Evolutionary conservation across 2,113 vertebrate species (phyloP).

Genomic region (Hucho hucho): DNA sequence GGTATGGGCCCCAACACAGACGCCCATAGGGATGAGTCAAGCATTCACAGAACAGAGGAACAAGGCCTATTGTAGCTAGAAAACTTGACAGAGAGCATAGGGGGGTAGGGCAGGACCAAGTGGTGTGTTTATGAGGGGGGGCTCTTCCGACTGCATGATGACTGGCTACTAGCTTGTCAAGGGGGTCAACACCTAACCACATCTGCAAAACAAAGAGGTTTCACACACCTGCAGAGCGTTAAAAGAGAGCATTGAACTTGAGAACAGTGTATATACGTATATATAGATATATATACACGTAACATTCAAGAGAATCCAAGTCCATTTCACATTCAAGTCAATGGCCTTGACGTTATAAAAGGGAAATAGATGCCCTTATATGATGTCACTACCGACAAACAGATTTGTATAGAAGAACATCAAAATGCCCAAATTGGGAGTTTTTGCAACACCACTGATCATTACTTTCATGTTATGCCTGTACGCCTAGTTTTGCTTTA

Average conservation of each 20-base stretch:
- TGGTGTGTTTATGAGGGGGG: conserved; percentile 43
- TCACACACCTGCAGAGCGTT: neutral
- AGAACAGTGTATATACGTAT: neutral
- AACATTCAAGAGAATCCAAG: neutral
- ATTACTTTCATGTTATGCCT: no score
- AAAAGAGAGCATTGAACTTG: neutral
- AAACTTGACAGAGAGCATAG: conserved; percentile 60
- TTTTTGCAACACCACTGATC: no score
- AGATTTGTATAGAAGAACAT: no score
- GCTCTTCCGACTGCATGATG: conserved; percentile 1
- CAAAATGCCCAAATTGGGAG: no score
- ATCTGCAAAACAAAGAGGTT: conserved; percentile 5
- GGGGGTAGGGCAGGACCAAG: conserved; percentile 72
- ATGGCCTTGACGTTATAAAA: neutral
- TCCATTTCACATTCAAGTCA: neutral
- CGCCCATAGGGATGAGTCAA: conserved; percentile 99
- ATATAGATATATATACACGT: no score
- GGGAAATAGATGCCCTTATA: no score
- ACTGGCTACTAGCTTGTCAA: conserved; percentile 1
- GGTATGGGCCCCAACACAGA: conserved; percentile 99
- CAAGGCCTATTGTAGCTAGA: conserved; percentile 90
- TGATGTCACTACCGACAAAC: no score
- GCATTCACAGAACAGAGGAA: conserved; percentile 93
- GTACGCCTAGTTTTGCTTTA: no score
- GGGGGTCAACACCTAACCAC: conserved; percentile 2